Conservation (phyloP, 2,113 vertebrate genomes). For the Gymnarchus niloticus region DNA sequence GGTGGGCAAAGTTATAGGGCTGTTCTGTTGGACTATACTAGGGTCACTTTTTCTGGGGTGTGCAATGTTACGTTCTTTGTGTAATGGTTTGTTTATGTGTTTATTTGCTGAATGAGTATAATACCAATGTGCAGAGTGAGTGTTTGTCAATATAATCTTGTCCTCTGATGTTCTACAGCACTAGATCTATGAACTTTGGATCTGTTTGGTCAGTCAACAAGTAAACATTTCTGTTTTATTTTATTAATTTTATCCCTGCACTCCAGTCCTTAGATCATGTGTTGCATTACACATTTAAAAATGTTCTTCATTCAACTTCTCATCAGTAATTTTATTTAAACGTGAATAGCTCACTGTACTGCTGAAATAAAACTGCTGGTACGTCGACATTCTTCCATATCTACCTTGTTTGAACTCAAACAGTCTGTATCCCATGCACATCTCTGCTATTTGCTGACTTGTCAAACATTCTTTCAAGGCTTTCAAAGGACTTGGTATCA, state of each 20-base stretch:
- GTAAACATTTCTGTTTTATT: neutral
- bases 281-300: neutral
- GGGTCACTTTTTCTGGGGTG: too few relatives aligned
- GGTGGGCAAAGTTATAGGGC: too few relatives aligned
- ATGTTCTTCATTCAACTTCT: neutral
- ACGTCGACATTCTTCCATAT: conserved; percentile 83
- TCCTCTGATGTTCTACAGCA: neutral
- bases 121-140: neutral
- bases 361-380: conserved; percentile 7
- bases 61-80: neutral
- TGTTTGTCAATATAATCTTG: neutral
- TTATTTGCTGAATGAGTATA: neutral
- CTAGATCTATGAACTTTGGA: neutral
- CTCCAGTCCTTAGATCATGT: neutral
- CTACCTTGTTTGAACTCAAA: too few relatives aligned
- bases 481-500: too few relatives aligned
- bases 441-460: too few relatives aligned
- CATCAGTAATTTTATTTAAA: neutral
- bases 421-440: too few relatives aligned
- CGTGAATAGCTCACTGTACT: neutral
- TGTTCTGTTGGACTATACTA: too few relatives aligned
- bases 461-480: too few relatives aligned
- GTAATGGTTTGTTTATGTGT: neutral
- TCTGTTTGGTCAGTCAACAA: neutral
- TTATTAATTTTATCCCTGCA: neutral